Base-by-base conservation (phyloP, 2,888 invertebrate genomes). In the Hirtodrosophila confusa region DNA sequence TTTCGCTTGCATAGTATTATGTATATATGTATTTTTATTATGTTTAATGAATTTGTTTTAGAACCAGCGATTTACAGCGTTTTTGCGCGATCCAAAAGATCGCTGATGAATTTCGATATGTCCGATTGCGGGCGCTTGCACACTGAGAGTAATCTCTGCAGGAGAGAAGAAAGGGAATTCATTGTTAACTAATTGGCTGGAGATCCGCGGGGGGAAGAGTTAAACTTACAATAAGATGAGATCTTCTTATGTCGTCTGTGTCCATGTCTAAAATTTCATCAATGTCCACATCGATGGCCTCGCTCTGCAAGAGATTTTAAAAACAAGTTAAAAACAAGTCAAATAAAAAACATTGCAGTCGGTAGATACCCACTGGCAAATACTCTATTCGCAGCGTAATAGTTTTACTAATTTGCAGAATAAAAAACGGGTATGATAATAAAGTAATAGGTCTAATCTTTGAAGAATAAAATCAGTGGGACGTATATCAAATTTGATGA, bases 181-280 rank as follows among this genome's bases (percentile, higher is more conserved):
- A 56, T 43, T 37, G 8, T 8, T 41, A 23, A n/a, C n/a, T n/a
- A n/a, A n/a, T n/a, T n/a, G n/a, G n/a, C n/a, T n/a, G n/a, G n/a
- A n/a, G n/a, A n/a, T n/a, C n/a, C n/a, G n/a, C n/a, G n/a, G n/a
- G 8, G 7, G 8, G 7, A n/a, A 4, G 4, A 31, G 3, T 1
- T 9, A 6, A 24, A 90, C 90, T 92, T 91, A 96, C 96, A 93
- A 94, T 93, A 91, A 96, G 94, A 93, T 96, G 96, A 91, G 93
- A 93, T 92, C 96, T 95, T 92, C 97, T 94, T 89, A 95, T 95
- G 78, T 95, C 95, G 90, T 98, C 98, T 89, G 95, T 95, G 92
- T 98, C 98, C 95, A 98, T 96, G 92, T 98, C 98, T 82, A 98
- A 94, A 80, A 98, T 94, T 93, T 98, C 98, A 92, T 98, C 98